Evolutionary conservation across 1,140 invertebrate species (phyloP).

Genomic region (Conus betulinus): DNA sequence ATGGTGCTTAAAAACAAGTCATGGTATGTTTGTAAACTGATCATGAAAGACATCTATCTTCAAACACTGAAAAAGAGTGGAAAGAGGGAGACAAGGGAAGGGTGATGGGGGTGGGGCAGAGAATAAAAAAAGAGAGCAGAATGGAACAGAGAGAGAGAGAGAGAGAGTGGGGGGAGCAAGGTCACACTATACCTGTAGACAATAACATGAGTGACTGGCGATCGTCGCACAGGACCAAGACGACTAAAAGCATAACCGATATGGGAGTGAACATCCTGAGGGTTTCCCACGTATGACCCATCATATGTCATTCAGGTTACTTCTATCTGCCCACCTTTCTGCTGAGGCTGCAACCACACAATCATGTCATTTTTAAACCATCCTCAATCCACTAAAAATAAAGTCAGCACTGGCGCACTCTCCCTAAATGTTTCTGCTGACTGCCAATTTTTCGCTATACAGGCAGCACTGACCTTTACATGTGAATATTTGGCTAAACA

Average conservation of each 20-base stretch:
- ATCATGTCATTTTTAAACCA: neutral
- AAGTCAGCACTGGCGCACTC: too few relatives aligned
- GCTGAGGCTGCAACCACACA: conserved; percentile 77
- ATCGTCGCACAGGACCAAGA: conserved; percentile 89
- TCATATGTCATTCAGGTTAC: conserved; percentile 97
- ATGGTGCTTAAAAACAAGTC: neutral
- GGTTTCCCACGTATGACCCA: conserved; percentile 95
- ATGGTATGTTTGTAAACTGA: neutral
- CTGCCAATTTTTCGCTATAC: too few relatives aligned
- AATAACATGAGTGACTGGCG: conserved; percentile 90
- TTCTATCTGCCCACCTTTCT: conserved; percentile 91
- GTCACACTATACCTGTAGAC: conserved; percentile 81
- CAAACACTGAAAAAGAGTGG: too few relatives aligned
- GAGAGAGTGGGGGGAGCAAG: too few relatives aligned
- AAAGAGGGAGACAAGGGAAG: too few relatives aligned
- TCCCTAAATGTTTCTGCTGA: too few relatives aligned
- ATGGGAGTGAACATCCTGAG: conserved; percentile 89
- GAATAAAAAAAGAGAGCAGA: too few relatives aligned
- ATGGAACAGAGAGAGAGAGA: too few relatives aligned
- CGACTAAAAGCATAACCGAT: conserved; percentile 82
- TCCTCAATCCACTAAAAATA: too few relatives aligned
- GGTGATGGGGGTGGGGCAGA: too few relatives aligned
- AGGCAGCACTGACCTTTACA: too few relatives aligned
- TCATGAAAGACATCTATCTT: neutral
- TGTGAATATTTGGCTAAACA: too few relatives aligned